Percentiles rank a stretch among this genome's conserved stretches.
phyloP scores from a whole-genome alignment of 2,888 invertebrate species.

The Brenthis hecate region DNA sequence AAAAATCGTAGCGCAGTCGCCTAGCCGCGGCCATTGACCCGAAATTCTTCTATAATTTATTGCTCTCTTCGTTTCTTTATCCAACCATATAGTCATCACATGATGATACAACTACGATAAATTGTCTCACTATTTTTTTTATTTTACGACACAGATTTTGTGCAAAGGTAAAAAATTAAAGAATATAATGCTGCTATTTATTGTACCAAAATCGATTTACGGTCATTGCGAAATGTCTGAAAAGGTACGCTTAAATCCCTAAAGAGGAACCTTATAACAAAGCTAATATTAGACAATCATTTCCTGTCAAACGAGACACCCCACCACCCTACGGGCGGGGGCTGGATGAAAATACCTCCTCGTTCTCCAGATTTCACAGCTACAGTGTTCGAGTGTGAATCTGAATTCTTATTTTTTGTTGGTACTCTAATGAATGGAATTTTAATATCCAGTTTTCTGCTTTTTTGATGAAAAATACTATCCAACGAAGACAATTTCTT shows the following conservation, averaged over 20 bases:
- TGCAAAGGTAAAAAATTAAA: neutral
- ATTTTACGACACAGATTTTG: neutral
- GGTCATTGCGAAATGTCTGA: slow-evolving; percentile 37
- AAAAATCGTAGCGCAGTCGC: slow-evolving; percentile 48
- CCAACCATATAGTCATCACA: slow-evolving; percentile 53
- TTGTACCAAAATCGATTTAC: slow-evolving; percentile 25
- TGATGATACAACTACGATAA: slow-evolving; percentile 38
- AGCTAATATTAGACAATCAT: slow-evolving; percentile 83
- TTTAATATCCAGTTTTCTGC: slow-evolving; percentile 76
- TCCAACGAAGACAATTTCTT: slow-evolving; percentile 32
- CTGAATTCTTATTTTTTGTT: slow-evolving; percentile 76
- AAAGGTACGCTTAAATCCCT: slow-evolving; percentile 58
- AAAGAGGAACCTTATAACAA: slow-evolving; percentile 79
- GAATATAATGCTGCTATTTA: slow-evolving; percentile 4
- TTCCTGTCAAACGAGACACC: slow-evolving; percentile 79
- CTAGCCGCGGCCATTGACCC: slow-evolving; percentile 61
- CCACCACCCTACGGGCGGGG: slow-evolving; percentile 55
- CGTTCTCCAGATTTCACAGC: slow-evolving; percentile 76
- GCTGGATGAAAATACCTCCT: slow-evolving; percentile 67
- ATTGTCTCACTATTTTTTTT: slow-evolving; percentile 13
- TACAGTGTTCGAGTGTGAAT: slow-evolving; percentile 75
- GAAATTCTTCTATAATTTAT: slow-evolving; percentile 55
- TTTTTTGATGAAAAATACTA: slow-evolving; percentile 63
- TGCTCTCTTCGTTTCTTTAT: slow-evolving; percentile 31
- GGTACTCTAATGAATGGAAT: slow-evolving; percentile 74